Conservation (phyloP, 2,888 invertebrate genomes). For the Torymus texanus region DNA sequence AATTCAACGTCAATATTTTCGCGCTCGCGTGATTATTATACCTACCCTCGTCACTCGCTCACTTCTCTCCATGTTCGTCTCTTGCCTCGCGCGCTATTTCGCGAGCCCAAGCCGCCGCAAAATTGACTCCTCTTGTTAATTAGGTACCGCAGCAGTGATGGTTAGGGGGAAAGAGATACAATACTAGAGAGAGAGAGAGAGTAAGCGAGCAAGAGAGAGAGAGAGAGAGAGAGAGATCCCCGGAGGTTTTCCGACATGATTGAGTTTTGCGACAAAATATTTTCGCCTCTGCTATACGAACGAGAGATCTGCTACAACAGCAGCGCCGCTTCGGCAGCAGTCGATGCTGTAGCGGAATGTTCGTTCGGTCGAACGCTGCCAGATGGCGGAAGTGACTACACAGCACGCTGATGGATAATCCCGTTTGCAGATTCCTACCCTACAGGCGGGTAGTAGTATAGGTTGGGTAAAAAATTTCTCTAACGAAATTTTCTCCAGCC, state of each 20-base stretch:
- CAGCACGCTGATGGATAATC: constrained; percentile 32
- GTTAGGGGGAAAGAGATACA: no score
- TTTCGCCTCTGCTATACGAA: constrained; percentile 5
- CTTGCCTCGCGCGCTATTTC: no score
- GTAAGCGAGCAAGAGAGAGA: no score
- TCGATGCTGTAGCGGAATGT: background rate
- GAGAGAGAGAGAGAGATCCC: no score
- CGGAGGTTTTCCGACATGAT: constrained; percentile 9
- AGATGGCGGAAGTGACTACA: constrained; percentile 44
- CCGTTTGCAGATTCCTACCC: constrained; percentile 49
- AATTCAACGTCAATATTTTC: constrained; percentile 44
- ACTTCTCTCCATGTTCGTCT: no score
- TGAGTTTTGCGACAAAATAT: constrained; percentile 41
- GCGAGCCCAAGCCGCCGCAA: background rate
- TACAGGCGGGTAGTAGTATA: background rate
- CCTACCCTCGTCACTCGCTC: background rate
- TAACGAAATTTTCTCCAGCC: no score
- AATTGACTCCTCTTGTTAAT: constrained; percentile 27
- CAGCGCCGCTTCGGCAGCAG: background rate
- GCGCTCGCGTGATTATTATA: background rate
- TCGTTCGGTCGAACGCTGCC: constrained; percentile 13
- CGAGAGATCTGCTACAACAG: no score
- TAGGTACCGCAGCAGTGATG: background rate
- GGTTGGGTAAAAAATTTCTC: no score
- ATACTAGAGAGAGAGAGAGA: no score